These are phyloP conservation scores for Tyrannus savana DNA, from an alignment of 2,113 vertebrate genomes.

Conservation along the genomic window DNA sequence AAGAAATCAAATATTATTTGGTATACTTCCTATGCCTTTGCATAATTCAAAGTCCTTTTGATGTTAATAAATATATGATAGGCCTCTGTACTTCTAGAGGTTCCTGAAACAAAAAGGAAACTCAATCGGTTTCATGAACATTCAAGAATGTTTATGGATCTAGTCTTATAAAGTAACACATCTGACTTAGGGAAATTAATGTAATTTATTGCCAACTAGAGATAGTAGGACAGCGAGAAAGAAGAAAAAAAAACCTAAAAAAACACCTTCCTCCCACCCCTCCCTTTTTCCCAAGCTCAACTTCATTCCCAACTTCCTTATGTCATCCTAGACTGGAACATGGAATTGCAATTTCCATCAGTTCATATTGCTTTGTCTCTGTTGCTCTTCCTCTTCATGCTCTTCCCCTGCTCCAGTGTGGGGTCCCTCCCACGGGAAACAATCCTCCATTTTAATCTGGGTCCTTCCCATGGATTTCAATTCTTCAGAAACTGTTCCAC, in stretches of 20 bases:
- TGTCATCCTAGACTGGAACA: rapidly evolving
- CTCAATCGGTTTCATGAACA: neutral
- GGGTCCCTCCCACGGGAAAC: too few relatives aligned
- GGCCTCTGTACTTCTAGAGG: neutral
- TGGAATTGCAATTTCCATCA: rapidly evolving
- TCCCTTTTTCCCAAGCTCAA: neutral
- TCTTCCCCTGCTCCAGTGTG: neutral
- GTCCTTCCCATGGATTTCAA: neutral
- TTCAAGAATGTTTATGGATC: neutral
- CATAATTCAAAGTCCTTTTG: neutral
- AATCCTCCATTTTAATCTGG: neutral
- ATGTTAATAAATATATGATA: neutral
- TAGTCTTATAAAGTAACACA: neutral
- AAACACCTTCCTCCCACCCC: rapidly evolving
- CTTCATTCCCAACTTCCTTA: neutral
- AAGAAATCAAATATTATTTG: neutral
- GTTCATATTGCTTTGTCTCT: neutral
- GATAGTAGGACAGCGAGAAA: neutral
- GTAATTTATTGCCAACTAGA: neutral
- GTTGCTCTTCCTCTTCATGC: neutral
- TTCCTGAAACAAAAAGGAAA: neutral
- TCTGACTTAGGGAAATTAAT: neutral
- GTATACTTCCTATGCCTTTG: neutral
- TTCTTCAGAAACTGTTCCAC: neutral
- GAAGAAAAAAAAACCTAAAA: neutral